Evolutionary conservation across 64 coral and sea anemone genomes (phyloP).

Genomic region (Stylophora pistillata): DNA sequence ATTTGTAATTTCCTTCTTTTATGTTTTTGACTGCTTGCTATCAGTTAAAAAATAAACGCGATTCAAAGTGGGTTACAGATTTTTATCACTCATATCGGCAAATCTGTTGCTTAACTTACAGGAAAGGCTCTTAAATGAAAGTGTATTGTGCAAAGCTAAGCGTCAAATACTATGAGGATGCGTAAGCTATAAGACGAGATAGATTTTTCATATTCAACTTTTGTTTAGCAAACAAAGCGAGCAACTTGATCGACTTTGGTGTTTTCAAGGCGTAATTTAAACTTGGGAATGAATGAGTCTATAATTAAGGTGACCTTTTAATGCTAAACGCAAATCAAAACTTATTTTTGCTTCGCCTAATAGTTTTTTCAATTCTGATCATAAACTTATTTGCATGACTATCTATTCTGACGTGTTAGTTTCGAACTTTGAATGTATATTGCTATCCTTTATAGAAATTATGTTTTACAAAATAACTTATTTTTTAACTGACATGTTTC

Average conservation of each 20-base stretch:
- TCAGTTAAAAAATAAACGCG: neutral
- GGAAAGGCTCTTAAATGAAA: neutral
- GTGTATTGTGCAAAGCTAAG: neutral
- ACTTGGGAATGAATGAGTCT: neutral
- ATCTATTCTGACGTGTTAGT: neutral
- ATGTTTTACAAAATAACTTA: too few relatives aligned
- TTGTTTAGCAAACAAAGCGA: conserved; percentile 37
- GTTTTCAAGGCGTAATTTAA: conserved; percentile 8
- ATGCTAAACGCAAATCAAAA: conserved; percentile 5
- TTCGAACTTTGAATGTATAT: too few relatives aligned
- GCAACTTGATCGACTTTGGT: neutral
- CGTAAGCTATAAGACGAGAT: neutral
- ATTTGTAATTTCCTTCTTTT: neutral
- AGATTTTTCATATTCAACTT: conserved; percentile 23
- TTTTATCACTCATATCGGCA: neutral
- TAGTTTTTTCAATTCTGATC: neutral
- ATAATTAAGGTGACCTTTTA: neutral
- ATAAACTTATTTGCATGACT: neutral
- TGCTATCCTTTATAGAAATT: neutral
- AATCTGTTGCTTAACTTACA: neutral
- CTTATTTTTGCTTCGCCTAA: neutral
- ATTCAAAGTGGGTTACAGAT: neutral
- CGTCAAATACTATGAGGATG: neutral
- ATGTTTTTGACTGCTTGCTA: neutral
- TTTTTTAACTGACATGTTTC: too few relatives aligned